These are phyloP conservation scores for Drosophila fuyamai DNA, from an alignment of 1,140 invertebrate genomes.

Conservation along the genomic window DNA sequence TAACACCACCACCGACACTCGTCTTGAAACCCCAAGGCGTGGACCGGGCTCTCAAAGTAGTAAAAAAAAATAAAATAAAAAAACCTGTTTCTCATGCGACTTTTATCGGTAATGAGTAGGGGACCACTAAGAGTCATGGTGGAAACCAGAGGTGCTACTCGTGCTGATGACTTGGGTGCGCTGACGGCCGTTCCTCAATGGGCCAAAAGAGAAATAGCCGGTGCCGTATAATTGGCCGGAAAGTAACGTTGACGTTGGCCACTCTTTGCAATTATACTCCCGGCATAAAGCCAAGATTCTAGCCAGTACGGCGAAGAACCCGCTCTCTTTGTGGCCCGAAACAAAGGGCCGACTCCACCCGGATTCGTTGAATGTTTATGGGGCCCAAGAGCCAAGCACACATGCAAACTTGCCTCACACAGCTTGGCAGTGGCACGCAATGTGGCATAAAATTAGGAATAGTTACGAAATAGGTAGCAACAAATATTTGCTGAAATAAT, in stretches of 20 bases:
- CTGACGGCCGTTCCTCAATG: conserved; percentile 24
- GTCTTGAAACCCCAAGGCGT: background rate
- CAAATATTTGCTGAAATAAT: conserved; percentile 29
- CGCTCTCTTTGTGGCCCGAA: conserved; percentile 3
- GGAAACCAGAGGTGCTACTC: conserved; percentile 5
- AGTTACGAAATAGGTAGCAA: conserved; percentile 55
- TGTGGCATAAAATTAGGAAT: conserved; percentile 60
- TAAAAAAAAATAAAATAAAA: background rate
- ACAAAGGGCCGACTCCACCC: conserved; percentile 27
- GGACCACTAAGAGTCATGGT: conserved; percentile 1
- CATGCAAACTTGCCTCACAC: conserved; percentile 20
- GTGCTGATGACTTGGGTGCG: conserved; percentile 4
- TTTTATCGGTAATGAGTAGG: conserved; percentile 31
- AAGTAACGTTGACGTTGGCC: conserved; percentile 53
- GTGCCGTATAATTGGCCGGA: conserved; percentile 64
- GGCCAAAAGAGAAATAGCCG: conserved; percentile 18
- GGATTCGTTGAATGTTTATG: conserved; percentile 52
- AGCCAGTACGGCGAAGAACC: background rate
- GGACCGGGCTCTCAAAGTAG: background rate
- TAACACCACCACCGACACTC: background rate
- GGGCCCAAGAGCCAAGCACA: conserved; percentile 4
- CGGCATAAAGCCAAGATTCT: conserved; percentile 26
- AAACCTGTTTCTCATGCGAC: conserved; percentile 20
- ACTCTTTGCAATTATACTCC: conserved; percentile 36
- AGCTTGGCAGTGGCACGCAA: conserved; percentile 51